These are phyloP conservation scores for Notoglanidium macrostoma DNA, from an alignment of 2,797 vertebrate species.

Conservation along the genomic window DNA sequence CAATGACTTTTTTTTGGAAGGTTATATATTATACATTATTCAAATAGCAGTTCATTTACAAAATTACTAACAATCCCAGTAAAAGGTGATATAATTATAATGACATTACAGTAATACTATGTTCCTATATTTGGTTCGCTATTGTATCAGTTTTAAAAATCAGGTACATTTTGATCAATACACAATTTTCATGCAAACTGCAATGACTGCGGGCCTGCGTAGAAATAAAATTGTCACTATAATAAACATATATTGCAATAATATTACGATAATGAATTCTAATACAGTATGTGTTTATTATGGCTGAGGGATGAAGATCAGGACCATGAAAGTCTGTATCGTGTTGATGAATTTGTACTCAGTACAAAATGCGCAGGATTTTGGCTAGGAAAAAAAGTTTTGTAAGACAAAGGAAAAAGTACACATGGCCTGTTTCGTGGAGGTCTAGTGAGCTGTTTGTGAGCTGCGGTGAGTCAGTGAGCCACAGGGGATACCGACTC, in stretches of 20 bases:
- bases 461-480: slow-evolving; percentile 12
- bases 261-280: background rate
- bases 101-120: background rate
- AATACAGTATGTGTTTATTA: background rate
- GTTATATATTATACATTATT: background rate
- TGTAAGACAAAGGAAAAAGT: background rate
- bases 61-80: background rate
- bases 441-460: background rate
- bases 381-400: background rate
- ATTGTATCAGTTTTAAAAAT: background rate
- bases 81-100: background rate
- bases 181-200: background rate
- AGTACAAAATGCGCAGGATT: background rate
- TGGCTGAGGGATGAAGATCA: background rate
- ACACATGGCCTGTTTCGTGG: background rate
- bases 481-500: slow-evolving; percentile 9
- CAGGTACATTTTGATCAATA: background rate
- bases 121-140: background rate
- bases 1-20: no score
- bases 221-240: background rate
- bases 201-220: background rate
- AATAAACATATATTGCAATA: background rate
- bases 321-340: background rate
- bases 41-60: background rate
- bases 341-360: background rate